Evolutionary conservation across 1,140 invertebrate genomes (phyloP), one percentile per base, ranked within the genome.

Genomic region (Drosophila nasuta): DNA sequence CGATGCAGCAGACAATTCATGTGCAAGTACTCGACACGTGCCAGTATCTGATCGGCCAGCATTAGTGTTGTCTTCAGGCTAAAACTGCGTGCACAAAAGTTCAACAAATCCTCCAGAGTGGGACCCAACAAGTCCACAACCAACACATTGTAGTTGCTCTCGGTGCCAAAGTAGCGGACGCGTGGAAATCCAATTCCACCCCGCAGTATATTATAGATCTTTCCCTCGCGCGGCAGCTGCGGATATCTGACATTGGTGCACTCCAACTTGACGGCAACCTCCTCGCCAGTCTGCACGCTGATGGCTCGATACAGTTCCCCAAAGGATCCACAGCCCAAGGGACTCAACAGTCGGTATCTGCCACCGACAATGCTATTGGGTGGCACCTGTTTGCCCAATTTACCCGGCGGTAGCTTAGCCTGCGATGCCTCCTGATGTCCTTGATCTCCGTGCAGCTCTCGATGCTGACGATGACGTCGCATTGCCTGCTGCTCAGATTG

Each of bases 211-310:
- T 96, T 96, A 81, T 97, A 97, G 75, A 98, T 93, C 94, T 97
- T 98, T 76, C 96, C 97, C 93, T 99, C 98, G 93, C 98, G 98
- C 5, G 97, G 93, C 62, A 99, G 94, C 92, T 98, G 97, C 25
- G 97, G 97, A 93, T 98, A 97, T 85, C 96, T 95, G 25, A 97
- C 97, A 92, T 96, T 95, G n/a, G 95, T 93, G 70, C 95, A 95
- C 94, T 99, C 98, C 78, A 99, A 93, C 93, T 99, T 99, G 11
- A 98, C 96, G 76, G 98, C 98, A 35, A 98, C 98, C 94, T 98
- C 97, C 95, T 98, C 97, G 92, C 97, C 97, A 95, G 97, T 97
- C 75, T 95, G 94, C 77, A 97, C 94, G 93, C 97, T 97, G 88
- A 97, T 96, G 72, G 96, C 97, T 54, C 98, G 94, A 93, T 97